Evolutionary conservation across 2,797 vertebrate species (phyloP), one percentile per base, ranked within the genome.

Genomic region (Percopsis omiscomaycus): DNA sequence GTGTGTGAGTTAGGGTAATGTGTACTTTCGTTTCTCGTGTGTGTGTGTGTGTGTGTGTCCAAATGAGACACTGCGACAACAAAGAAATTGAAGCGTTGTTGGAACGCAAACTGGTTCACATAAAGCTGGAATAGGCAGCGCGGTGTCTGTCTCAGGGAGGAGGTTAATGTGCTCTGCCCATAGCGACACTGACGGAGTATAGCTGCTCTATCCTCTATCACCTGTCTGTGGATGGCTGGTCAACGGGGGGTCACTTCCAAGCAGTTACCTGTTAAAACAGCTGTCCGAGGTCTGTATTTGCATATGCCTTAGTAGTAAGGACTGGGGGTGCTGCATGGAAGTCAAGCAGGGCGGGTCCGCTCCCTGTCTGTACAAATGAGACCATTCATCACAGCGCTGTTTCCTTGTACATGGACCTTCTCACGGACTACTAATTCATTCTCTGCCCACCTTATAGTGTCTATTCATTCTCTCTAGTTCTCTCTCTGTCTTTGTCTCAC

Each of bases 361-460:
- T 78, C 77, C 79, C 83, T 83, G 74, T 68, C 81, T 50, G 58
- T 69, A 80, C 87, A 89, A 90, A 91, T 87, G 79, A 88, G 82
- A 81, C 77, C 86, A 89, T 91, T 91, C 84, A 89, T 91, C 90
- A 89, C 80, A 72, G 84, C 84, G 86, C 83, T 86, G 86, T 89
- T 89, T 88, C 84, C 80, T 77, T 85, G 78, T 73, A 22, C 22
- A 69, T 79, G 83, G 80, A 78, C 79, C 82, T 77, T 82, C 84
- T 84, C 87, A 87, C 85, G 81, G 88, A 87, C 90, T 89, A 87
- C 89, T 50, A 59, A 71, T 71, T 84, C 88, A 88, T 87, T 79
- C 67, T 71, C 83, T 78, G 82, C 84, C 78, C 82, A 84, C 74
- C 76, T 82, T 87, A 75, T 61, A 71, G 71, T 62, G 68, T 74